These are phyloP conservation scores for Hippoglossus hippoglossus DNA, from an alignment of 2,797 vertebrate genomes.

Conservation along the genomic window DNA sequence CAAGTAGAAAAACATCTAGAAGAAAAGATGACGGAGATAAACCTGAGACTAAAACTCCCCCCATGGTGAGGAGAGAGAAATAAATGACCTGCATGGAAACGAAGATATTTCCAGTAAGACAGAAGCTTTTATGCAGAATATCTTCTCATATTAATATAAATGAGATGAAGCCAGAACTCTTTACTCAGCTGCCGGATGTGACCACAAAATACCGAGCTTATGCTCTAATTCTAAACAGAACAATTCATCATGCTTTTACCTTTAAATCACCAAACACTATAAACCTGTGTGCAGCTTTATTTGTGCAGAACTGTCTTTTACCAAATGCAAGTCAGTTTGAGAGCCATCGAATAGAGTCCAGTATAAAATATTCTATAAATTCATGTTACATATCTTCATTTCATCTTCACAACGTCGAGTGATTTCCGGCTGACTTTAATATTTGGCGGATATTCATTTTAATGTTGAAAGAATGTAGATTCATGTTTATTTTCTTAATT, in stretches of 20 bases:
- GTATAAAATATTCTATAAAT: no score
- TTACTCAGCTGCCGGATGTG: no score
- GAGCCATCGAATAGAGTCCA: neutral
- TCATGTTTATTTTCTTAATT: no score
- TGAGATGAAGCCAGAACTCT: neutral
- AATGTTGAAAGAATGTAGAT: no score
- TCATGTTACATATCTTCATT: no score
- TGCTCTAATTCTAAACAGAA: neutral
- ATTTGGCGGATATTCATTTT: no score
- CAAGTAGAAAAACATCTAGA: neutral
- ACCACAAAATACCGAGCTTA: no score
- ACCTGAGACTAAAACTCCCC: conserved; percentile 2
- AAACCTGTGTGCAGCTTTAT: neutral
- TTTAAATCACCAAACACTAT: conserved; percentile 5
- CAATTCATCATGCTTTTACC: neutral
- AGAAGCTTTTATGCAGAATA: conserved; percentile 2
- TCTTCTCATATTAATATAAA: conserved; percentile 13
- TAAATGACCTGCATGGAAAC: neutral
- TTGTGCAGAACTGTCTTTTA: neutral
- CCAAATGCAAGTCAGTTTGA: neutral
- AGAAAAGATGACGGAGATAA: conserved; percentile 4
- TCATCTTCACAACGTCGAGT: no score
- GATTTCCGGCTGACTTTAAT: no score
- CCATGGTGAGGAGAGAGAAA: neutral
- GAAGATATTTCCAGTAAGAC: neutral